These are phyloP conservation scores for Loris lydekkerianus DNA, from an alignment of 2,797 vertebrate species.

Conservation along the genomic window DNA sequence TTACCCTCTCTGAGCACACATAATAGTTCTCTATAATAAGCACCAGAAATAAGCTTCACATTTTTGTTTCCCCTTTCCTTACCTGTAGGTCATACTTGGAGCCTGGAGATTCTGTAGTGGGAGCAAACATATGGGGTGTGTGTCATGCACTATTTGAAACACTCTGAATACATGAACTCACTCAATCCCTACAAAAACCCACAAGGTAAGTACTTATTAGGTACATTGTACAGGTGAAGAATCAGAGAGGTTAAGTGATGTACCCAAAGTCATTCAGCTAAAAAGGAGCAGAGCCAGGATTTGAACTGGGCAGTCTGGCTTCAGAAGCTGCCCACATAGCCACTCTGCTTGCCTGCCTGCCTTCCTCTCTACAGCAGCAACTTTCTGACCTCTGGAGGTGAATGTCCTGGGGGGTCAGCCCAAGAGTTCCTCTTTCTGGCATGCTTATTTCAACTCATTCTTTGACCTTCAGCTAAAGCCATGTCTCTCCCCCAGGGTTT, in stretches of 20 bases:
- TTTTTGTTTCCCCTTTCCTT: neutral
- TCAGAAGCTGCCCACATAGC: neutral
- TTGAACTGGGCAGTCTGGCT: neutral
- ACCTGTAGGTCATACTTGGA: neutral
- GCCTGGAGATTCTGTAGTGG: neutral
- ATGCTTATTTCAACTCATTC: neutral
- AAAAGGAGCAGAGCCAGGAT: neutral
- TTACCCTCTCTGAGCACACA: neutral
- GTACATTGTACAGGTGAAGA: neutral
- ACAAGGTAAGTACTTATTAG: neutral
- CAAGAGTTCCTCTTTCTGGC: neutral
- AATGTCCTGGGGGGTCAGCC: neutral
- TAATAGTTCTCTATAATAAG: slow-evolving; percentile 1
- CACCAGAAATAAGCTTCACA: neutral
- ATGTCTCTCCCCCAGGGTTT: neutral
- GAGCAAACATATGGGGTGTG: rapidly evolving
- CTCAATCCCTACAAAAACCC: neutral
- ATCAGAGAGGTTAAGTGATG: neutral
- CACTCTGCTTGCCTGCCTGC: too few species aligned
- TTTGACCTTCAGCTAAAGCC: neutral
- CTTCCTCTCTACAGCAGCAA: neutral
- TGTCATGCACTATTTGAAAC: neutral
- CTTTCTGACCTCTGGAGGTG: neutral
- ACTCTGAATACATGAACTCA: neutral
- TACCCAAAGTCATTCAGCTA: neutral